Base-by-base conservation (phyloP, 2,888 invertebrate species). In the Eueremaeus valkanovi region DNA sequence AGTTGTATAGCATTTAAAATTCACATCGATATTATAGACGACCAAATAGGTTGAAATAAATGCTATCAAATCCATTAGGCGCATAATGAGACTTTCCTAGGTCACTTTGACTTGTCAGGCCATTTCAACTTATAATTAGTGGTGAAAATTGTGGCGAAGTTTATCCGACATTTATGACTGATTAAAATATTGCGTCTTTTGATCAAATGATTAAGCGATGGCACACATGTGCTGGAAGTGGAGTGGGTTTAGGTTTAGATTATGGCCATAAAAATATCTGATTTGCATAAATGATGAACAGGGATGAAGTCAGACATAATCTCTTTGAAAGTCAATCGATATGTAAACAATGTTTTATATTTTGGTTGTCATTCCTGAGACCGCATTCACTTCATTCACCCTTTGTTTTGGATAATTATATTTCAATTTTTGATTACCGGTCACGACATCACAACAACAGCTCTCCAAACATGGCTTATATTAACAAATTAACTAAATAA, bases 261-360 rank as follows among this genome's bases (percentile, higher is more conserved):
- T 61, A 61, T 29, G 29, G 61, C 61, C 61, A 61, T 61, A 61
- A 61, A 61, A 61, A 61, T 61, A 61, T 61, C 61, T 61, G 61
- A 61, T 61, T 61, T 61, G 31, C 61, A 61, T 61, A 61, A 61
- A 61, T 31, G 31, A 40, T 24, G 61, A 61, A 21, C 1, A 61
- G 61, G 31, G 61, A 61, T 61, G 61, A 3, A 16, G 21, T 16
- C 2, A 45, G 55, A n/a, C 21, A 55, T 55, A 55, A 55, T 61
- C 61, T 61, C 29, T 31, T 31, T 61, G 31, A 61, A 31, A 61
- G 31, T 61, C 61, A 61, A 61, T 31, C 45, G 9, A 21, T 31
- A 61, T 61, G 61, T 61, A 61, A 61, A 61, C 31, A 61, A 61
- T 29, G 31, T 31, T 61, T 31, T 61, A 31, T 61, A 31, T 61